Evolutionary conservation across 2,888 invertebrate species (phyloP).

Genomic region (Hipparchia sbordonii): DNA sequence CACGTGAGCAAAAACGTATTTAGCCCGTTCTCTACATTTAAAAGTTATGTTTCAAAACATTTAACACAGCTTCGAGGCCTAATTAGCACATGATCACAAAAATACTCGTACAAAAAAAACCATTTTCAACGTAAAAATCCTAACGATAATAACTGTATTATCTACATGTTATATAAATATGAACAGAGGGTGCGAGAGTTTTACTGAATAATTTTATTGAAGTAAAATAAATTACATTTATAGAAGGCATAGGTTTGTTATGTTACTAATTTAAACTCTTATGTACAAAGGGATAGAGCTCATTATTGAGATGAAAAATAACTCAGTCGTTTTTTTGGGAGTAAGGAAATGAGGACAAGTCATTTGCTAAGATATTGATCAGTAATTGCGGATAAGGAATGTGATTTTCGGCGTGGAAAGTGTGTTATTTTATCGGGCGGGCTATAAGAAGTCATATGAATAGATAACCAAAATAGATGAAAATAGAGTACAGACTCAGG

Average conservation of each 20-base stretch:
- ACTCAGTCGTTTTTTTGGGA: background rate
- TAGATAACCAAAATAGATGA: background rate
- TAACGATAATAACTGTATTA: background rate
- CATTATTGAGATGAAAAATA: background rate
- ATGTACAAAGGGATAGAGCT: background rate
- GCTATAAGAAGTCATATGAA: background rate
- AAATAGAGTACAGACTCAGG: too few relatives aligned
- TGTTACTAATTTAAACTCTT: background rate
- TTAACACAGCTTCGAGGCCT: background rate
- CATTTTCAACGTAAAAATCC: background rate
- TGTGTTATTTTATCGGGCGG: conserved; percentile 13
- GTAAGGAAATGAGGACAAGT: conserved; percentile 16
- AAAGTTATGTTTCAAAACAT: background rate
- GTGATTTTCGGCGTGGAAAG: conserved; percentile 14
- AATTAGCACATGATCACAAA: background rate
- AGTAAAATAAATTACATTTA: conserved; percentile 22
- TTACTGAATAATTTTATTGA: conserved; percentile 20
- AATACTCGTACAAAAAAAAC: background rate
- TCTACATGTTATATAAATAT: background rate
- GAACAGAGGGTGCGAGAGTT: conserved; percentile 7
- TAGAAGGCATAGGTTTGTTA: background rate
- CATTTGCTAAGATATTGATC: conserved; percentile 28
- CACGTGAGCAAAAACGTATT: too few relatives aligned
- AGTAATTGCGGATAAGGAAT: conserved; percentile 23
- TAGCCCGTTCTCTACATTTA: too few relatives aligned